Conservation (phyloP, 2,113 vertebrate genomes). For the Agelaius tricolor region DNA sequence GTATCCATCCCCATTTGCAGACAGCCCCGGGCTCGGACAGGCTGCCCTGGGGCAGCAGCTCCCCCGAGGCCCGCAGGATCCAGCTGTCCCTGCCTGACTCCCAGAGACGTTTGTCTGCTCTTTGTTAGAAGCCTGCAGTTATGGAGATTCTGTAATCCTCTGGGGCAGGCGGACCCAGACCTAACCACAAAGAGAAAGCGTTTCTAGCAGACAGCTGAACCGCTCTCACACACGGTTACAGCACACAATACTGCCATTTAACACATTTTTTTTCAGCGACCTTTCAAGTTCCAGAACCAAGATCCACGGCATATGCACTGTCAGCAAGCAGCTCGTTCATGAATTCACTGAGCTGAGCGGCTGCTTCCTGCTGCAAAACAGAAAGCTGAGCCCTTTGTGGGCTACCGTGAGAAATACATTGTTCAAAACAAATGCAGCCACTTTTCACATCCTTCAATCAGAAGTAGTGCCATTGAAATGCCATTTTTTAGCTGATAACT, state of each 20-base stretch:
- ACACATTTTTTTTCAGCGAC: neutral
- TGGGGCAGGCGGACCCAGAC: neutral
- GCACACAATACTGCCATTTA: neutral
- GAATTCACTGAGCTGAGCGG: neutral
- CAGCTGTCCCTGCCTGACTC: neutral
- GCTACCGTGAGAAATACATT: neutral
- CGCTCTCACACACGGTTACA: neutral
- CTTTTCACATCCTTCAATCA: neutral
- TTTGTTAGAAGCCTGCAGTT: constrained; percentile 3
- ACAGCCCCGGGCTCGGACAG: neutral
- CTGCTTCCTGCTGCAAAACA: neutral
- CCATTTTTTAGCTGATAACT: neutral
- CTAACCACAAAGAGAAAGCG: neutral
- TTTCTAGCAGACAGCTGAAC: neutral
- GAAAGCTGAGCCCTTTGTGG: neutral
- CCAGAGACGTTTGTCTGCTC: neutral
- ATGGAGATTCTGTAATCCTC: neutral
- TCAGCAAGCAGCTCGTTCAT: neutral
- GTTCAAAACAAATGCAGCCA: neutral
- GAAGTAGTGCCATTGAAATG: neutral
- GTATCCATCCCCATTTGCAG: neutral
- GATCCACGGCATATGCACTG: neutral
- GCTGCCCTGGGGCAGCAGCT: neutral
- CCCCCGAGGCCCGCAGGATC: neutral
- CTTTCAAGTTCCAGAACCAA: neutral